Percentiles rank a stretch among this genome's conserved stretches.
Conservation (phyloP, 2,888 invertebrate genomes). For the Choristoneura rosaceana region DNA sequence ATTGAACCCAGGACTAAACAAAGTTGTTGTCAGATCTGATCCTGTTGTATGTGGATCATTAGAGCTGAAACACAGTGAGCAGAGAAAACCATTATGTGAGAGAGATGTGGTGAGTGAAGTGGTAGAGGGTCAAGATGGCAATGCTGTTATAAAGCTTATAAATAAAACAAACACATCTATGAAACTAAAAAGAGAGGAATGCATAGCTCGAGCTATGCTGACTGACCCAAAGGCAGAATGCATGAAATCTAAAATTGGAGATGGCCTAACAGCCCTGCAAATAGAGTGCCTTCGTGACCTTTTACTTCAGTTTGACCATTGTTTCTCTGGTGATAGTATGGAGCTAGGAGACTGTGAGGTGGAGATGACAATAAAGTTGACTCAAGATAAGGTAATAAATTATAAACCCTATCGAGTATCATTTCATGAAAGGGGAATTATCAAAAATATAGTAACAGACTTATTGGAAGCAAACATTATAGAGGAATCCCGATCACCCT, state of each 20-base stretch:
- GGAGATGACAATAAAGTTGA: slow-evolving; percentile 41
- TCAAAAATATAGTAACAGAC: slow-evolving; percentile 19
- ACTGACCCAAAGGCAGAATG: background rate
- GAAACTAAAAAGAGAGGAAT: slow-evolving; percentile 13
- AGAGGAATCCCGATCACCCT: slow-evolving; percentile 29
- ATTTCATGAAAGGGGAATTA: slow-evolving; percentile 29
- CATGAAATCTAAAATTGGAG: slow-evolving; percentile 5
- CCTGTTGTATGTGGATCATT: slow-evolving; percentile 27
- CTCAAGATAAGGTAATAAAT: slow-evolving; percentile 33
- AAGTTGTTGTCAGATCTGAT: slow-evolving; percentile 34
- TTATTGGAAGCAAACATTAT: slow-evolving; percentile 32
- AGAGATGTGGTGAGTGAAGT: slow-evolving; percentile 29
- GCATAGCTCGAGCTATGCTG: slow-evolving; percentile 33
- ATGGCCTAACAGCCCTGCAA: background rate
- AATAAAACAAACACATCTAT: slow-evolving; percentile 31
- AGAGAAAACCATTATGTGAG: slow-evolving; percentile 38
- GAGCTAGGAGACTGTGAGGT: slow-evolving; percentile 37
- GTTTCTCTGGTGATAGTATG: slow-evolving; percentile 39
- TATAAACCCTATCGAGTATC: slow-evolving; percentile 42
- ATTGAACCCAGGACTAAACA: slow-evolving; percentile 38
- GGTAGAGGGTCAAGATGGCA: slow-evolving; percentile 24
- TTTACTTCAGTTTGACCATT: slow-evolving; percentile 25
- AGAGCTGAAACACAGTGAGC: slow-evolving; percentile 23
- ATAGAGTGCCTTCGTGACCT: slow-evolving; percentile 9
- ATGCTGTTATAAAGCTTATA: slow-evolving; percentile 30